These are phyloP conservation scores for Acronicta leporina DNA, from an alignment of 2,888 invertebrate species.

Conservation along the genomic window DNA sequence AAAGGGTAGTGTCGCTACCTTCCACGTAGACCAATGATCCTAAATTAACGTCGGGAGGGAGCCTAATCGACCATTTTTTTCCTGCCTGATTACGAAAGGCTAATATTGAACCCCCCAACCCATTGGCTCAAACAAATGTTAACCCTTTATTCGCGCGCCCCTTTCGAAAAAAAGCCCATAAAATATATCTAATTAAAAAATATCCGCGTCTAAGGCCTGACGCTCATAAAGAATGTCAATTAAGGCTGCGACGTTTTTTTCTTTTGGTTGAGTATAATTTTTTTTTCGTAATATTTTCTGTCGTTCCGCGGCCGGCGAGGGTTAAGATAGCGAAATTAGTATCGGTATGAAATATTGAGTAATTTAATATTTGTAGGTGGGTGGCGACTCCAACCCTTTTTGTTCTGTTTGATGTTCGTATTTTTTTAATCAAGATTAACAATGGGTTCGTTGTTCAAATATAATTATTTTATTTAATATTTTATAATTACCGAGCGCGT, in stretches of 20 bases:
- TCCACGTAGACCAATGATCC: slow-evolving; percentile 84
- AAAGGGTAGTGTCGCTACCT: slow-evolving; percentile 61
- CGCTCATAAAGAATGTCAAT: slow-evolving; percentile 90
- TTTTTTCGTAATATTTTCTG: slow-evolving; percentile 84
- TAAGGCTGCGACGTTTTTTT: slow-evolving; percentile 83
- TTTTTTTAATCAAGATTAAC: slow-evolving; percentile 69
- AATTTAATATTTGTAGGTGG: slow-evolving; percentile 84
- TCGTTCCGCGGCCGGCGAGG: slow-evolving; percentile 84
- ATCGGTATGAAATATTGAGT: slow-evolving; percentile 89
- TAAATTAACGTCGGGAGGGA: slow-evolving; percentile 86
- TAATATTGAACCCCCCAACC: slow-evolving; percentile 86
- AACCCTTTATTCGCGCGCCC: slow-evolving; percentile 87
- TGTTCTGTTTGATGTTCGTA: slow-evolving; percentile 57
- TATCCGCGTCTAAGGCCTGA: slow-evolving; percentile 88
- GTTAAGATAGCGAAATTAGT: slow-evolving; percentile 89
- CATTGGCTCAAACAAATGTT: slow-evolving; percentile 86
- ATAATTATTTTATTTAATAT: slow-evolving; percentile 40
- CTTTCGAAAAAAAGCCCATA: slow-evolving; percentile 87
- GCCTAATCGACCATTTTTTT: slow-evolving; percentile 88
- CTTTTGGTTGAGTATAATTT: slow-evolving; percentile 70
- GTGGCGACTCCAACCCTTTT: slow-evolving; percentile 55
- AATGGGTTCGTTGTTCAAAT: slow-evolving; percentile 46
- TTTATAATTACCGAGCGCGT: slow-evolving; percentile 46
- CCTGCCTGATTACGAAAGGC: slow-evolving; percentile 88
- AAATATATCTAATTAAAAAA: slow-evolving; percentile 90